These are phyloP conservation scores for Cryptoblepharus egeriae DNA, from an alignment of 2,797 vertebrate genomes.

Conservation along the genomic window DNA sequence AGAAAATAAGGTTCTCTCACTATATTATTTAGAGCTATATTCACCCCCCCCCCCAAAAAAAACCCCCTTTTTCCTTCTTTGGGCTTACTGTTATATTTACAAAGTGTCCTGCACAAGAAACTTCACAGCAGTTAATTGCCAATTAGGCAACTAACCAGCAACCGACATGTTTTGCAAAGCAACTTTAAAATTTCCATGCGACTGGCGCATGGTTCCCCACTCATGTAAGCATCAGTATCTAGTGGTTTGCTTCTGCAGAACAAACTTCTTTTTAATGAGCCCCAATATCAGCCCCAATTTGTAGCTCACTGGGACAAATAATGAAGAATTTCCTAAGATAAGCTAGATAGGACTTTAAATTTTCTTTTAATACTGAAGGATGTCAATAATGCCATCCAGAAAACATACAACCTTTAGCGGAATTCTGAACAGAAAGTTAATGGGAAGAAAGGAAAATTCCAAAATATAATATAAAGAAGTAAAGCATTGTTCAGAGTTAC, in stretches of 20 bases:
- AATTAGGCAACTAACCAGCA: not conserved
- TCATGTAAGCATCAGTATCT: not conserved
- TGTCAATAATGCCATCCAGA: not conserved
- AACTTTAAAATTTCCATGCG: not conserved
- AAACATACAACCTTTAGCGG: slow-evolving; percentile 22
- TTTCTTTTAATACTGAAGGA: not conserved
- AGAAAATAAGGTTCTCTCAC: not conserved
- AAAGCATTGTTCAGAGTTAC: slow-evolving; percentile 6
- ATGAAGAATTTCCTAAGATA: not conserved
- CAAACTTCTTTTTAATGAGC: not conserved
- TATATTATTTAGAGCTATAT: slow-evolving; percentile 13
- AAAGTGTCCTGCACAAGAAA: not conserved
- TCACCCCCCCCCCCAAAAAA: not conserved
- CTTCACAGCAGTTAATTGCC: not conserved
- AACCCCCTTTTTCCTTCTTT: not conserved
- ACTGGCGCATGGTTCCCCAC: not conserved
- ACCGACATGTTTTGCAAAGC: too few relatives aligned
- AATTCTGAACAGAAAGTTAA: slow-evolving; percentile 14
- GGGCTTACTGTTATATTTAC: not conserved
- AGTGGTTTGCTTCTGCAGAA: not conserved
- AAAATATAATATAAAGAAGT: not conserved
- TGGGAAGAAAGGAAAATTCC: slow-evolving; percentile 27
- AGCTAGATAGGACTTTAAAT: not conserved
- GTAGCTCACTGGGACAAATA: slow-evolving; percentile 30
- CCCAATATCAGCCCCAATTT: not conserved